phyloP scores from a whole-genome alignment of 2,113 vertebrate genomes.

The Ranitomeya imitator region DNA sequence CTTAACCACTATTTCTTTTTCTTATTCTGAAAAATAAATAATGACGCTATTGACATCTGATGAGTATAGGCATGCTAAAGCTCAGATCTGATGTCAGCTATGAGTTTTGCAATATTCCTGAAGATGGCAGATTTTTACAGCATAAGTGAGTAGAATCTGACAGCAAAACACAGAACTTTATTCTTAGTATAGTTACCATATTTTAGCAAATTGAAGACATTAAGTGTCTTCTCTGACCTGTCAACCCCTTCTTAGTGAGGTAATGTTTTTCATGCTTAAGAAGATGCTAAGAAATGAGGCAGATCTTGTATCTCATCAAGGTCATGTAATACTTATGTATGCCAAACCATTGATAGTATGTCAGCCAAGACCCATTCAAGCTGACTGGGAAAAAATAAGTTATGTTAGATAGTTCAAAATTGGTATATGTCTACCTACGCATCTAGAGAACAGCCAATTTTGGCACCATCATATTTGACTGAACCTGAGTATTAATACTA shows the following conservation, averaged over 20 bases:
- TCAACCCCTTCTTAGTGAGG: background rate
- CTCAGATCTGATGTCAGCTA: background rate
- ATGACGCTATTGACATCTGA: background rate
- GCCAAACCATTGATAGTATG: constrained; percentile 9
- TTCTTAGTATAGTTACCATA: background rate
- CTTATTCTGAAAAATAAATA: background rate
- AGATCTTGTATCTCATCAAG: constrained; percentile 32
- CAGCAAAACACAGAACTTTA: background rate
- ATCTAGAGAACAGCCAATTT: background rate
- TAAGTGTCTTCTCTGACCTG: constrained; percentile 17
- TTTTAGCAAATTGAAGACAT: constrained; percentile 6
- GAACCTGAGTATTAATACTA: background rate
- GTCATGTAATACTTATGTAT: constrained; percentile 23
- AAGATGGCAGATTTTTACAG: background rate
- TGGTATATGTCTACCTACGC: background rate
- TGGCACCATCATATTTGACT: background rate
- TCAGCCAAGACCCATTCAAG: constrained; percentile 29
- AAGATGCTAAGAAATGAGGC: constrained; percentile 49
- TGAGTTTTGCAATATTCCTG: background rate
- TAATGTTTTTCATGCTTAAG: constrained; percentile 40
- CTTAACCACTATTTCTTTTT: background rate
- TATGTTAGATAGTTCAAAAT: constrained; percentile 17
- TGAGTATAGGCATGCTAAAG: background rate
- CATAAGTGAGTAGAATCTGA: background rate
- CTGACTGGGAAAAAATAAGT: constrained; percentile 3